Evolutionary conservation across 1,140 invertebrate genomes (phyloP).

Genomic region (Drosophila truncata): DNA sequence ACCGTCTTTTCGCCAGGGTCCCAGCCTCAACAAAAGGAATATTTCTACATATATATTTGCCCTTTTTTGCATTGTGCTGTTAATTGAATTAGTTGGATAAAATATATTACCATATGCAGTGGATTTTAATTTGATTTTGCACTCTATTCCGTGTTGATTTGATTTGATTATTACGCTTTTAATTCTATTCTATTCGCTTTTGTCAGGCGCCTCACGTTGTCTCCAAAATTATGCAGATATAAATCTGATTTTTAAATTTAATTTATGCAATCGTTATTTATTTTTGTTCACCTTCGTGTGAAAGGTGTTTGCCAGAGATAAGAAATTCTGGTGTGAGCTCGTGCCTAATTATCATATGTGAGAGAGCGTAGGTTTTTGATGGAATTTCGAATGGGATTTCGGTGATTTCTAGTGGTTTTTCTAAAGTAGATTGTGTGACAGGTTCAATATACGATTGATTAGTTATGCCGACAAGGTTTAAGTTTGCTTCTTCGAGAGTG

Average conservation of each 20-base stretch:
- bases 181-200: conserved; percentile 26
- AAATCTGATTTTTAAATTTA: conserved; percentile 62
- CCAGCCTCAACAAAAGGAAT: conserved; percentile 51
- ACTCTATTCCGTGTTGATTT: conserved; percentile 43
- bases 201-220: conserved; percentile 59
- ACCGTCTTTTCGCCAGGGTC: conserved; percentile 44
- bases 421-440: conserved; percentile 2
- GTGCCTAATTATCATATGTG: conserved; percentile 51
- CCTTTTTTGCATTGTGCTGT: conserved; percentile 67
- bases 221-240: conserved; percentile 67
- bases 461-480: conserved; percentile 1
- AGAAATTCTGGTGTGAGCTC: conserved; percentile 36
- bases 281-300: conserved; percentile 23
- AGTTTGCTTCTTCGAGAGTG: not conserved
- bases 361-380: conserved; percentile 9
- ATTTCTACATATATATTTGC: conserved; percentile 32
- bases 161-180: conserved; percentile 51
- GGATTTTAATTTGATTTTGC: conserved; percentile 65
- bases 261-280: conserved; percentile 50
- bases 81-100: conserved; percentile 77
- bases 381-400: conserved; percentile 3
- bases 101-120: conserved; percentile 65
- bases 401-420: not conserved
- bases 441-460: conserved; percentile 25
- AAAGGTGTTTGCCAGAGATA: conserved; percentile 37